These are phyloP conservation scores for Ethmia dodecea DNA, from an alignment of 2,888 invertebrate genomes.

Conservation along the genomic window DNA sequence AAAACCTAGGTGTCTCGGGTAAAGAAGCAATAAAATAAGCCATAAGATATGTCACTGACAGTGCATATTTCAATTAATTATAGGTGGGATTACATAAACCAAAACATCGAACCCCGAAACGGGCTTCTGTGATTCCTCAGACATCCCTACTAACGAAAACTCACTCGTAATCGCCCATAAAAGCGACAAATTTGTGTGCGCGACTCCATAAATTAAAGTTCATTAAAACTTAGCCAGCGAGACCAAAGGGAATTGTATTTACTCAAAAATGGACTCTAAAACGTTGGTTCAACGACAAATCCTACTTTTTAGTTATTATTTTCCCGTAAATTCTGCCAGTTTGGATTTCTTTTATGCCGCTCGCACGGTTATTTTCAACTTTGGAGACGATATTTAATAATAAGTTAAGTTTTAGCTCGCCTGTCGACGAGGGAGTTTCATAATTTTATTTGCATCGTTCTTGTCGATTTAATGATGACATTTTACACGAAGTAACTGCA, in stretches of 20 bases:
- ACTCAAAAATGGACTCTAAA: slow-evolving; percentile 46
- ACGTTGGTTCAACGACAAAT: slow-evolving; percentile 30
- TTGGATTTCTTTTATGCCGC: slow-evolving; percentile 39
- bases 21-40: too few relatives aligned
- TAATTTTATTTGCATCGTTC: slow-evolving; percentile 25
- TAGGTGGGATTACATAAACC: slow-evolving; percentile 48
- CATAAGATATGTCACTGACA: slow-evolving; percentile 14
- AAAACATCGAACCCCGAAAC: slow-evolving; percentile 42
- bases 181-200: slow-evolving; percentile 59
- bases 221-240: slow-evolving; percentile 54
- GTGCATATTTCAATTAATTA: slow-evolving; percentile 44
- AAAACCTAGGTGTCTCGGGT: too few relatives aligned
- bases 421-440: slow-evolving; percentile 15
- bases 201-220: slow-evolving; percentile 58
- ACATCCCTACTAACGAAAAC: slow-evolving; percentile 41
- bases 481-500: slow-evolving; percentile 21
- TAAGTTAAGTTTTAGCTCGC: slow-evolving; percentile 28
- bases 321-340: slow-evolving; percentile 39
- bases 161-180: slow-evolving; percentile 46
- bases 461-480: slow-evolving; percentile 26
- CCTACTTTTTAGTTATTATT: slow-evolving; percentile 34
- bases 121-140: slow-evolving; percentile 36
- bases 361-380: slow-evolving; percentile 43
- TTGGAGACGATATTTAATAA: slow-evolving; percentile 36
- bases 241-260: slow-evolving; percentile 36